Evolutionary conservation across 2,888 invertebrate genomes (phyloP), one percentile per base, ranked within the genome.

Genomic region (Epicampocera succincta): DNA sequence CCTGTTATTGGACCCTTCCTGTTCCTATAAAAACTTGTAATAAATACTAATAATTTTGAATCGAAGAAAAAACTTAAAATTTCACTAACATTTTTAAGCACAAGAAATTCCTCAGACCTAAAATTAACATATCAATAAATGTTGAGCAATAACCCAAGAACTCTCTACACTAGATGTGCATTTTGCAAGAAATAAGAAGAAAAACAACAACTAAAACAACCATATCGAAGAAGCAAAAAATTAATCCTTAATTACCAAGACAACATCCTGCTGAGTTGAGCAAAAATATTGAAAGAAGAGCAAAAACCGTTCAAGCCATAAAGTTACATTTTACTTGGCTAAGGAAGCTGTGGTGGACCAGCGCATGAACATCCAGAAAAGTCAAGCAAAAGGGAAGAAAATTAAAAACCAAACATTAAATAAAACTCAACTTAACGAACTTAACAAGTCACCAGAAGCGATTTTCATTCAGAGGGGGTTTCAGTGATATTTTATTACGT

Each of bases 201-300:
- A 63, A 68, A 42, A 33, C 25, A 50, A 13, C 19, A 66, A n/a
- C 42, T 15, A 65, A 46, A 74, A 60, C 38, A 82, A 74, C 48
- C 68, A 63, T 17, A 80, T n/a, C 74, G 48, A 60, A 78, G 42
- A 38, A 80, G 50, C 56, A 40, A 68, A 79, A 88, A 89, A 88
- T 88, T 89, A 89, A 89, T 89, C 89, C 89, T 89, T 89, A 89
- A 89, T 89, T 89, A 89, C 89, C 87, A 85, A 87, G 89, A 88
- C 89, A 89, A 88, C 87, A 87, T 89, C 89, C 89, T 88, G 89
- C 89, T 88, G 89, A 84, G 89, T 83, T 78, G 83, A 66, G 79
- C 71, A 58, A 73, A 77, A 66, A 71, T 44, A 52, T 21, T 38
- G n/a, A 58, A 17, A 61, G 50, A 42, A 58, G 6, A 0, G 48